Evolutionary conservation across 2,888 invertebrate species (phyloP).

Genomic region (Perizoma affinitatum): DNA sequence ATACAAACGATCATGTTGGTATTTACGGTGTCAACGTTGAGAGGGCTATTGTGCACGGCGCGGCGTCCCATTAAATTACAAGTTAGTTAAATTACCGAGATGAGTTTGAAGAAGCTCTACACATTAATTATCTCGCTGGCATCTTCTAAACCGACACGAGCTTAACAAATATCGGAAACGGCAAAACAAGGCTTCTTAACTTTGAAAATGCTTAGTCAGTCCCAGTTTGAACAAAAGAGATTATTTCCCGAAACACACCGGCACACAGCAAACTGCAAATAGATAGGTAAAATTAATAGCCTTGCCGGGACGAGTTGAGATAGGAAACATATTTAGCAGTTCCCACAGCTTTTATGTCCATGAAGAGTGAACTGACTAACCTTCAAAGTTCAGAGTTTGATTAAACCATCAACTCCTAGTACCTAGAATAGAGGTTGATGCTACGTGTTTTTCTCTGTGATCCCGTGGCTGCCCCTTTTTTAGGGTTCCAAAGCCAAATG

Average conservation of each 20-base stretch:
- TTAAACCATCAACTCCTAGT: slow-evolving; percentile 18
- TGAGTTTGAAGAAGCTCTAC: slow-evolving; percentile 57
- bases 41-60: slow-evolving; percentile 27
- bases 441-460: no score
- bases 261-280: slow-evolving; percentile 46
- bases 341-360: slow-evolving; percentile 18
- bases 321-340: slow-evolving; percentile 29
- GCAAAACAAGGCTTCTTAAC: slow-evolving; percentile 72
- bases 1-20: slow-evolving; percentile 1
- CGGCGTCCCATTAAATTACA: slow-evolving; percentile 54
- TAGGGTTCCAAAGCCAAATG: no score
- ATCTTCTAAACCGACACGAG: slow-evolving; percentile 72
- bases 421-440: no score
- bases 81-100: slow-evolving; percentile 63
- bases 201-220: slow-evolving; percentile 70
- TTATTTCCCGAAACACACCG: slow-evolving; percentile 56
- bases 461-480: no score
- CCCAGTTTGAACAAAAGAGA: slow-evolving; percentile 65
- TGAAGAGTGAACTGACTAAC: slow-evolving; percentile 15
- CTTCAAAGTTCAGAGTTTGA: slow-evolving; percentile 25
- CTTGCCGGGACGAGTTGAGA: slow-evolving; percentile 23
- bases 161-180: slow-evolving; percentile 76
- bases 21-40: slow-evolving; percentile 17
- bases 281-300: slow-evolving; percentile 40
- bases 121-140: slow-evolving; percentile 77